These are phyloP conservation scores for Semicossyphus pulcher DNA, from an alignment of 2,113 vertebrate species.

Conservation along the genomic window DNA sequence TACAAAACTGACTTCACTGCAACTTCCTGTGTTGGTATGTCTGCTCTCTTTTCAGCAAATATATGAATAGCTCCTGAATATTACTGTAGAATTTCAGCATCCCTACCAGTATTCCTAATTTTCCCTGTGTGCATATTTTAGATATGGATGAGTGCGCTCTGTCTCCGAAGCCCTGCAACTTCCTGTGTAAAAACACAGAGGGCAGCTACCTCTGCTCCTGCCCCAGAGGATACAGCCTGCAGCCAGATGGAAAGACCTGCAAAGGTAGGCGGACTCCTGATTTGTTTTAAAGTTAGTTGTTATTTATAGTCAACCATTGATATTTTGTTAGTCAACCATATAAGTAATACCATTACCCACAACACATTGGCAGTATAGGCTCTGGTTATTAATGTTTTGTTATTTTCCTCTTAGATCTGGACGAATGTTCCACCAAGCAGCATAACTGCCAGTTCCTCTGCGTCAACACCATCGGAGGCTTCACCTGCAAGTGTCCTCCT, in stretches of 20 bases:
- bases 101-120: not conserved
- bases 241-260: constrained; percentile 93
- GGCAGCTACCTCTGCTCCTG: constrained; percentile 96
- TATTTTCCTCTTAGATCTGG: constrained; percentile 85
- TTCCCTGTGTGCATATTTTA: constrained; percentile 51
- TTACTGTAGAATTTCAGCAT: not conserved
- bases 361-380: no score
- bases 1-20: constrained; percentile 87
- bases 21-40: constrained; percentile 89
- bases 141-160: constrained; percentile 93
- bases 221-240: constrained; percentile 91
- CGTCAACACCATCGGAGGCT: constrained; percentile 91
- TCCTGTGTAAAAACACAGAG: constrained; percentile 96
- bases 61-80: not conserved
- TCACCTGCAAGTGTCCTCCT: constrained; percentile 92
- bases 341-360: no score
- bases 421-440: constrained; percentile 94
- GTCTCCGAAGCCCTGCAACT: constrained; percentile 92
- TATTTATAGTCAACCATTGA: no score
- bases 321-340: no score
- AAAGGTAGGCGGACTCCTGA: constrained; percentile 84
- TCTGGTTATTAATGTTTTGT: not conserved
- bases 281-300: not conserved
- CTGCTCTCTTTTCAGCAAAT: not conserved
- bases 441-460: constrained; percentile 99